These are phyloP conservation scores for Lydus trimaculatus DNA, from an alignment of 2,888 invertebrate species.

Conservation along the genomic window DNA sequence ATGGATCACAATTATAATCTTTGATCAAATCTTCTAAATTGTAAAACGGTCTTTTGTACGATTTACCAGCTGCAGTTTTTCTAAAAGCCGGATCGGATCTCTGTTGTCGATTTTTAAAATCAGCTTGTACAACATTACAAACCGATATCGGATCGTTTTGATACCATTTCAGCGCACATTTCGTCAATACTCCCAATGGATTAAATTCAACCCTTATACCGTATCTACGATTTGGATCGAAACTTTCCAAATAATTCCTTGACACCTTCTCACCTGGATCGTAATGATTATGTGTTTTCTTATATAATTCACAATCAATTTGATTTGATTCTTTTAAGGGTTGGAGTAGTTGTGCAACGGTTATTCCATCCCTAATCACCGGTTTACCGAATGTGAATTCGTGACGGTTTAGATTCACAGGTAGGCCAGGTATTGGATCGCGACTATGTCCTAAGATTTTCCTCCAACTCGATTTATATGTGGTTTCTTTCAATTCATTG, in stretches of 20 bases:
- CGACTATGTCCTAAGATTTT: constrained; percentile 58
- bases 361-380: background rate
- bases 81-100: constrained; percentile 54
- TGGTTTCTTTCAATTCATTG: constrained; percentile 61
- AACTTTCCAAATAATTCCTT: constrained; percentile 52
- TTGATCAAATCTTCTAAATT: constrained; percentile 59
- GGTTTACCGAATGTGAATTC: constrained; percentile 58
- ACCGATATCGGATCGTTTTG: constrained; percentile 53
- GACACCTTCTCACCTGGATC: constrained; percentile 60
- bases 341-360: background rate
- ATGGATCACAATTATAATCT: constrained; percentile 44
- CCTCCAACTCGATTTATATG: constrained; percentile 62
- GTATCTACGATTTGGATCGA: constrained; percentile 59
- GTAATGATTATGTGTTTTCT: constrained; percentile 62
- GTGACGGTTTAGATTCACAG: constrained; percentile 57
- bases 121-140: constrained; percentile 59
- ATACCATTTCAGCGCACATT: constrained; percentile 59
- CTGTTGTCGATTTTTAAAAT: constrained; percentile 58
- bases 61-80: constrained; percentile 62
- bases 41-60: constrained; percentile 25
- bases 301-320: constrained; percentile 59
- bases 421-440: constrained; percentile 60
- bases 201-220: constrained; percentile 61
- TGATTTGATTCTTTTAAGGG: background rate
- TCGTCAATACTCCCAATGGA: constrained; percentile 62